Percentiles rank a stretch among this genome's conserved stretches.
Conservation (phyloP, 2,888 invertebrate species). For the Polydrusus cervinus region DNA sequence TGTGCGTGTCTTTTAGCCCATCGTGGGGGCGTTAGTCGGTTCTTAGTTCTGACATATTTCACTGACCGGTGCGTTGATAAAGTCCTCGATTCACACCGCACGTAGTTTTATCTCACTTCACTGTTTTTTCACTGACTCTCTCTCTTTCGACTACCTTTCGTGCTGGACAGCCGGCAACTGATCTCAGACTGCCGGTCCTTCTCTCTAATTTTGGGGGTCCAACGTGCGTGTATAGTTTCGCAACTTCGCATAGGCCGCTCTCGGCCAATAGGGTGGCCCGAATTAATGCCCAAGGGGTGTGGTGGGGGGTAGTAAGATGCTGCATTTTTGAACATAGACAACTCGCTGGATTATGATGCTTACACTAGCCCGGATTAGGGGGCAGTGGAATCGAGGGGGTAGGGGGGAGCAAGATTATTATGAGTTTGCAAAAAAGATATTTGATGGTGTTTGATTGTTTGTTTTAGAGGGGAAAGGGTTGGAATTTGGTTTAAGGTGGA, state of each 20-base stretch:
- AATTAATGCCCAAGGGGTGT: constrained; percentile 65
- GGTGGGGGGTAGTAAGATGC: constrained; percentile 69
- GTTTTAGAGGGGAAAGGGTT: constrained; percentile 21
- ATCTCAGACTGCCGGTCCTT: constrained; percentile 45
- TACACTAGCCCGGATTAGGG: constrained; percentile 55
- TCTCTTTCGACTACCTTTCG: constrained; percentile 34
- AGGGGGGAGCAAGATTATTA: constrained; percentile 25
- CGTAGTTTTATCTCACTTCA: constrained; percentile 29
- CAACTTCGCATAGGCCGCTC: constrained; percentile 69
- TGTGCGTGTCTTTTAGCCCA: constrained; percentile 66
- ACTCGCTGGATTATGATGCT: constrained; percentile 63
- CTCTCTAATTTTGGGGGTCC: constrained; percentile 52
- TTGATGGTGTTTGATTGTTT: constrained; percentile 29
- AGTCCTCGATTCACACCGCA: constrained; percentile 30
- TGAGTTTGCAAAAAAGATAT: constrained; percentile 46
- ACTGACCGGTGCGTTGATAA: constrained; percentile 28
- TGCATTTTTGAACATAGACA: constrained; percentile 69
- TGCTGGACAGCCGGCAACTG: constrained; percentile 50
- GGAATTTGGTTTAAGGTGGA: constrained; percentile 46
- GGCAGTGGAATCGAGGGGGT: constrained; percentile 20
- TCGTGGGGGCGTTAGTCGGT: constrained; percentile 55
- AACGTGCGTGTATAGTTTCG: constrained; percentile 67
- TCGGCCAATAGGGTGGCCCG: constrained; percentile 69
- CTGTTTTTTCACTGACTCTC: constrained; percentile 60
- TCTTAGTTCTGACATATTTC: constrained; percentile 39